Percentiles rank a stretch among this genome's conserved stretches.
Conservation (phyloP, 2,888 invertebrate species). For the Aethes cnicana region DNA sequence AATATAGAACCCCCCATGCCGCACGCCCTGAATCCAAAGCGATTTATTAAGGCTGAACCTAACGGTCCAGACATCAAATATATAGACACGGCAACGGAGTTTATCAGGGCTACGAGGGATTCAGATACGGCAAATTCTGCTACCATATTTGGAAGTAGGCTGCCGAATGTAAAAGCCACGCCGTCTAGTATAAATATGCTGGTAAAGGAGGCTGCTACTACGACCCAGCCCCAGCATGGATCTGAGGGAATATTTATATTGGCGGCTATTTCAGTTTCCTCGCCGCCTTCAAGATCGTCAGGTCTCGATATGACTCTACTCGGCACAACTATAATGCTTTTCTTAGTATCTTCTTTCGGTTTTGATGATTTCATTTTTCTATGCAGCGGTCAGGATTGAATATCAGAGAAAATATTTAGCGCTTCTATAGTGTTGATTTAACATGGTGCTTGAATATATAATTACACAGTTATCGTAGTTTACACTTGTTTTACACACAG, state of each 20-base stretch:
- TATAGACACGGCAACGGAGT: slow-evolving; percentile 64
- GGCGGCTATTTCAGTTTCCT: slow-evolving; percentile 73
- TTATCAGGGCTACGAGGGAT: slow-evolving; percentile 58
- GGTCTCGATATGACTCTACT: slow-evolving; percentile 52
- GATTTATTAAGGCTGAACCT: slow-evolving; percentile 68
- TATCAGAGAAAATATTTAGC: too few relatives aligned
- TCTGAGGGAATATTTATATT: slow-evolving; percentile 68
- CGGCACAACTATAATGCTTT: too few relatives aligned
- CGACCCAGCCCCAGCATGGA: slow-evolving; percentile 75
- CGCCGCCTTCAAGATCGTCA: slow-evolving; percentile 56
- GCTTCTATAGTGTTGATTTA: too few relatives aligned
- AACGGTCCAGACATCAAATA: slow-evolving; percentile 64
- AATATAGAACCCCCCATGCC: slow-evolving; percentile 65
- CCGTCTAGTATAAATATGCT: slow-evolving; percentile 64
- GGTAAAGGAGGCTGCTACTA: slow-evolving; percentile 57
- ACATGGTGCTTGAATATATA: too few relatives aligned
- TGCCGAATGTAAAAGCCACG: slow-evolving; percentile 64
- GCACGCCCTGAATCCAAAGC: slow-evolving; percentile 70
- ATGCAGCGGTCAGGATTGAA: too few relatives aligned
- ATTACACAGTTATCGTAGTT: too few relatives aligned
- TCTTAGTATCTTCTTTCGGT: too few relatives aligned
- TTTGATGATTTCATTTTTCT: too few relatives aligned
- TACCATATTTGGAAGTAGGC: slow-evolving; percentile 56
- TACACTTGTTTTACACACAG: too few relatives aligned
- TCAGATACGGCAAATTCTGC: slow-evolving; percentile 51